Percentiles rank a stretch among this genome's conserved stretches.
phyloP scores from a whole-genome alignment of 1,140 invertebrate species.

The Anagrus nilaparvatae region DNA sequence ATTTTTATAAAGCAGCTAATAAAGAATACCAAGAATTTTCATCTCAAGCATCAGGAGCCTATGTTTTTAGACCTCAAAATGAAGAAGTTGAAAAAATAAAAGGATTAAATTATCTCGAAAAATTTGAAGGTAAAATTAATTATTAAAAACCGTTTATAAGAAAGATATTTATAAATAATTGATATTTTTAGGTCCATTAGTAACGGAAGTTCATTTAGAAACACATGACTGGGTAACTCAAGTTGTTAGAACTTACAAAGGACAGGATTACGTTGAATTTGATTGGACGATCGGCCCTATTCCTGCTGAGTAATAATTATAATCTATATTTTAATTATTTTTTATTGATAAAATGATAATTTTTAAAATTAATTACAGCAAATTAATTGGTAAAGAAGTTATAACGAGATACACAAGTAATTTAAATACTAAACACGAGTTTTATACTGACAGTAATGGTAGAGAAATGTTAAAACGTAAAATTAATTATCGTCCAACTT shows the following conservation, averaged over 20 bases:
- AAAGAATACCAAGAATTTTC: not conserved
- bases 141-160: not conserved
- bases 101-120: too few relatives aligned
- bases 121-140: not conserved
- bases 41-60: slow-evolving; percentile 5
- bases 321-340: slow-evolving; percentile 13
- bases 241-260: slow-evolving; percentile 63
- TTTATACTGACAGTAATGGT: slow-evolving; percentile 92
- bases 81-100: slow-evolving; percentile 35
- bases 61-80: slow-evolving; percentile 13
- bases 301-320: slow-evolving; percentile 56
- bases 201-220: slow-evolving; percentile 73
- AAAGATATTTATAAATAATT: not conserved
- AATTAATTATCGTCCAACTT: slow-evolving; percentile 66
- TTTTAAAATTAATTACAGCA: slow-evolving; percentile 37
- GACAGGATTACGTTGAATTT: slow-evolving; percentile 63
- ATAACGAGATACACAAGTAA: slow-evolving; percentile 58
- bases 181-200: slow-evolving; percentile 48
- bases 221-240: slow-evolving; percentile 70
- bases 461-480: slow-evolving; percentile 70
- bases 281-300: slow-evolving; percentile 91
- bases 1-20: slow-evolving; percentile 1
- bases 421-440: slow-evolving; percentile 53
- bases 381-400: slow-evolving; percentile 69
- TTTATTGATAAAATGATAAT: not conserved